A percentile compares a stretch with the other conserved stretches of the same genome.
Conservation (phyloP, 2,797 vertebrate species). For the Alectoris magna region DNA sequence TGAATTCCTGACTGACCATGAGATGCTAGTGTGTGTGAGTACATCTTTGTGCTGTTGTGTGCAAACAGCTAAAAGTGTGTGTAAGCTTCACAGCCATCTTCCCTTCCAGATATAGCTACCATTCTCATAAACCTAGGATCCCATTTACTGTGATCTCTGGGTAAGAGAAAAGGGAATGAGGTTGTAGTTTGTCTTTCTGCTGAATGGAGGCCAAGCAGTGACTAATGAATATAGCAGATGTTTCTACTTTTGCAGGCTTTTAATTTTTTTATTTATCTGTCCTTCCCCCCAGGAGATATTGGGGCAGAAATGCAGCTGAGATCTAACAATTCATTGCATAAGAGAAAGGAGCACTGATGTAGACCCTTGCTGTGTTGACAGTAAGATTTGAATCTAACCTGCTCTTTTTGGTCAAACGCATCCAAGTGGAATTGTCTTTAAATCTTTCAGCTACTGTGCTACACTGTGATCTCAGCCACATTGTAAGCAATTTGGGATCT, state of each 20-base stretch:
- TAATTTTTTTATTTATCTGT: conserved; percentile 63
- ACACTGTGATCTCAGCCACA: not conserved
- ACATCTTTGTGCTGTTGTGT: not conserved
- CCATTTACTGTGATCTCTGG: conserved; percentile 4
- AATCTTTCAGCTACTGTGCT: conserved; percentile 26
- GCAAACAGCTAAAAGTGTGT: not conserved
- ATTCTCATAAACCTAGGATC: not conserved
- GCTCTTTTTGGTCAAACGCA: not conserved
- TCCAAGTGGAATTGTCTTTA: not conserved
- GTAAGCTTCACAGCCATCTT: not conserved
- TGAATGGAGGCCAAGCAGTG: conserved; percentile 63
- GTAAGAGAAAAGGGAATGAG: conserved; percentile 27
- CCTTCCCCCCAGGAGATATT: conserved; percentile 49
- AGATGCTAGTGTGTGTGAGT: not conserved
- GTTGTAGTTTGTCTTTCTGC: conserved; percentile 42
- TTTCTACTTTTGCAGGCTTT: conserved; percentile 61
- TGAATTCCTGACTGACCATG: not conserved
- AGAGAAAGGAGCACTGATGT: conserved; percentile 28
- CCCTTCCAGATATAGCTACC: not conserved
- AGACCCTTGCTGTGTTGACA: conserved; percentile 3
- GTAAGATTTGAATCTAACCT: conserved; percentile 23
- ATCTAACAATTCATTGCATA: conserved; percentile 51
- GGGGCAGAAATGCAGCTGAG: conserved; percentile 30
- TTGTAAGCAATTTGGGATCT: not conserved
- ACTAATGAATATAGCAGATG: conserved; percentile 72